Evolutionary conservation across 2,797 vertebrate species (phyloP), one percentile per base, ranked within the genome.

Genomic region (Muraenolepis orangiensis): DNA sequence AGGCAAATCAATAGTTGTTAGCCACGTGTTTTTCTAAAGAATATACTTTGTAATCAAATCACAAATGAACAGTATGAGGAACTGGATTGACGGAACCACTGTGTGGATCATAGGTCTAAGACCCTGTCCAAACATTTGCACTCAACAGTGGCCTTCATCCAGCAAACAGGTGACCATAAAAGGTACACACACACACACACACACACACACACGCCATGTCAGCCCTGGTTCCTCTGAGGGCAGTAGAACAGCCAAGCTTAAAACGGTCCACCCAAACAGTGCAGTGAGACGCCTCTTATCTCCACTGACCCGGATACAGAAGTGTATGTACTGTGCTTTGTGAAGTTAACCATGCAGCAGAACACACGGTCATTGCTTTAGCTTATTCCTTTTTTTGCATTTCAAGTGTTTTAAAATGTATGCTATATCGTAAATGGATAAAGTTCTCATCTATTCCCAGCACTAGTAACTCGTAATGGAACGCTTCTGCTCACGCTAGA

Each of bases 391-490:
- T 76, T 80, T 28, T 75, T 64, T 64, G 57, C 57, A 64, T 64
- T 64, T 64, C 26, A 74, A 71, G 81, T 79, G 51, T 61, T 26
- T 78, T 86, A 32, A 82, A 84, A 81, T 78, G 38, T n/a, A n/a
- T 75, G 68, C 71, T n/a, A 78, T 40, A 76, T 70, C 77, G 29
- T 76, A 40, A 46, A 87, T 82, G 87, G 88, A 88, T 81, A 70
- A 70, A 38, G 89, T 91, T 92, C 91, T 93, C 90, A 84, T 76
- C 82, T 78, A 76, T 30, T 72, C 74, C 18, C 78, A 61, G 11
- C 36, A 74, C n/a, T 74, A 51, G 73, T 81, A 73, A 64, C 76
- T 83, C 20, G 36, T 57, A 71, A 16, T 64, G 66, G 2, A 51
- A 61, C 71, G 38, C 31, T 81, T 84, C 70, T 80, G 36, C 70